Evolutionary conservation across 2,888 invertebrate genomes (phyloP).

Genomic region (Euplagia quadripunctaria): DNA sequence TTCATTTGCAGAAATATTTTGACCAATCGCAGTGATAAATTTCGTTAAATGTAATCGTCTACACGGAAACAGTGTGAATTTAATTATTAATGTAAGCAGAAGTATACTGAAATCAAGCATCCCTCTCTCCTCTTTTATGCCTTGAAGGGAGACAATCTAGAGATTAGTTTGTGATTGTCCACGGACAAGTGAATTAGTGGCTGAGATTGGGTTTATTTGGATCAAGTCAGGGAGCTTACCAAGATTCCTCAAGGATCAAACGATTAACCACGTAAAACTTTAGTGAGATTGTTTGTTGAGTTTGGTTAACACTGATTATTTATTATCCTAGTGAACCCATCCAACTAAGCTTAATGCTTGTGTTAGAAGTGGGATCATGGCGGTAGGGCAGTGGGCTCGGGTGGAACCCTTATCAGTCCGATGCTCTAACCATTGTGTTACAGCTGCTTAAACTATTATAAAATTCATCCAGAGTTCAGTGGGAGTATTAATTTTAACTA

Average conservation of each 20-base stretch:
- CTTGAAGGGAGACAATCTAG: conserved; percentile 3
- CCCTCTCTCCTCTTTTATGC: neutral
- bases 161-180: conserved; percentile 36
- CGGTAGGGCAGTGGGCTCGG: neutral
- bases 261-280: neutral
- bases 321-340: too few species aligned
- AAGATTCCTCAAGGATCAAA: conserved; percentile 23
- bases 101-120: neutral
- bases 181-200: conserved; percentile 30
- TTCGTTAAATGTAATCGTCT: too few species aligned
- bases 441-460: too few species aligned
- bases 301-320: neutral
- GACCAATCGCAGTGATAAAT: too few species aligned
- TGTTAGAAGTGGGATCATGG: neutral
- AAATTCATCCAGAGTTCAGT: neutral
- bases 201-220: conserved; percentile 28
- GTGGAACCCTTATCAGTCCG: neutral
- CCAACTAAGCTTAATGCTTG: neutral
- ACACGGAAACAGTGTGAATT: too few species aligned
- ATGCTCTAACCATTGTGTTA: neutral
- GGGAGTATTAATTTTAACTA: neutral
- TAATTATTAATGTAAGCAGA: too few species aligned
- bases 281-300: neutral
- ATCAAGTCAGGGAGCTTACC: conserved; percentile 22
- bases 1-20: too few species aligned